Conservation (phyloP, 2,888 invertebrate genomes). For the Ennomos quercinarius region DNA sequence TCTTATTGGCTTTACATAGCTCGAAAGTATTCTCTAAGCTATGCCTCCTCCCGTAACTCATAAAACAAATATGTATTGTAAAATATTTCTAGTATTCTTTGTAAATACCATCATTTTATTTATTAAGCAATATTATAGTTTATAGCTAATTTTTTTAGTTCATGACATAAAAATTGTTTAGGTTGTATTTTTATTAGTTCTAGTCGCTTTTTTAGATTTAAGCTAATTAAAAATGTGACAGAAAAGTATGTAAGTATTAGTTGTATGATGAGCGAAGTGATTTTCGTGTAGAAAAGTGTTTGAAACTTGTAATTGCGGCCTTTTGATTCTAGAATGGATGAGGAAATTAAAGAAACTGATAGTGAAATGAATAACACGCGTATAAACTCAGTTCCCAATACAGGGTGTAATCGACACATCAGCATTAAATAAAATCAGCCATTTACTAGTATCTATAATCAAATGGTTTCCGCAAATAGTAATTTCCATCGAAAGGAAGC, state of each 20-base stretch:
- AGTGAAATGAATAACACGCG: background rate
- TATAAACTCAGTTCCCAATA: background rate
- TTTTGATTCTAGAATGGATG: slow-evolving; percentile 20
- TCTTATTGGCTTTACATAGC: slow-evolving; percentile 3
- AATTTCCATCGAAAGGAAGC: no score
- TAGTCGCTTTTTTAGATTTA: slow-evolving; percentile 78
- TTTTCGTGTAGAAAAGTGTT: slow-evolving; percentile 27
- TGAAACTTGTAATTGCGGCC: slow-evolving; percentile 35
- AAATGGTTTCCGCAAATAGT: no score
- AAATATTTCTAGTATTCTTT: slow-evolving; percentile 47
- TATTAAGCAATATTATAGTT: slow-evolving; percentile 50
- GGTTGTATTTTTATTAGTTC: slow-evolving; percentile 76
- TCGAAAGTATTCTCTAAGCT: slow-evolving; percentile 1
- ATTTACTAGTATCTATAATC: no score
- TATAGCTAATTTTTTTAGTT: slow-evolving; percentile 56
- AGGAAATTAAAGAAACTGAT: slow-evolving; percentile 9
- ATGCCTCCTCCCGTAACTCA: slow-evolving; percentile 30
- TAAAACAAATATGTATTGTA: slow-evolving; percentile 36
- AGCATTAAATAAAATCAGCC: background rate
- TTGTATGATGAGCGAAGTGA: slow-evolving; percentile 14
- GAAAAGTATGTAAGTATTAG: slow-evolving; percentile 44
- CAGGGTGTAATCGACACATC: background rate
- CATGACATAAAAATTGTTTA: slow-evolving; percentile 73
- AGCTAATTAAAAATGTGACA: slow-evolving; percentile 41
- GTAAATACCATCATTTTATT: slow-evolving; percentile 63